Base-by-base conservation (phyloP, 2,888 invertebrate genomes). In the Parnassius glacialis region DNA sequence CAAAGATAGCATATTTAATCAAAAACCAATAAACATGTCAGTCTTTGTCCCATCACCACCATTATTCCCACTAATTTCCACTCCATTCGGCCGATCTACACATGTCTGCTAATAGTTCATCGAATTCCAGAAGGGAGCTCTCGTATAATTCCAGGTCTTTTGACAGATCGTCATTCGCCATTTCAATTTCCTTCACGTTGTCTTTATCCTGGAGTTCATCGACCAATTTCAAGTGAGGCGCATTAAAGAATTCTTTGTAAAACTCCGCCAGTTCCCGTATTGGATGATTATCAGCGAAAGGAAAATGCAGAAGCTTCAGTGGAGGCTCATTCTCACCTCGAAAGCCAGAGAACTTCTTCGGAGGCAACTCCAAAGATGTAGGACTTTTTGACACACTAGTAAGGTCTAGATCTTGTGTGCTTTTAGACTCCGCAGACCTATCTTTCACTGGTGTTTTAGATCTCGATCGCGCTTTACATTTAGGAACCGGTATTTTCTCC, bases 201-300 rank as follows among this genome's bases (percentile, higher is more conserved):
- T 72, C 3, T 71, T 74, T 62, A 43, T 58, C 20, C 11, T 62
- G 56, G 13, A 55, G 45, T 10, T 84, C 81, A 3, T 85, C 85
- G 0, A 80, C 80, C 9, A 90, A 67, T 56, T 89, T 89, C 64
- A 90, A 75, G 72, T 88, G 83, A 3, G 91, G 91, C 2, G 97
- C 96, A 69, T 94, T 94, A 80, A 96, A 95, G 82, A 96, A 96
- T 68, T 96, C 96, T 54, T 95, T 93, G 81, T 95, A 96, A 84
- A 97, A 96, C 71, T 94, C 93, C 1, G 96, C 95, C 67, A 97
- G 87, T 79, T 97, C 96, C 63, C 93, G 93, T 74, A 95, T 94
- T 0, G 94, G 93, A 75, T 94, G 95, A 53, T 93, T 89, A 66
- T 94, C 95, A 11, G 96, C 96, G 76, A 96, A 96, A 1, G 96